Conservation (phyloP, 2,888 invertebrate species). For the Dasysyrphus albostriatus region DNA sequence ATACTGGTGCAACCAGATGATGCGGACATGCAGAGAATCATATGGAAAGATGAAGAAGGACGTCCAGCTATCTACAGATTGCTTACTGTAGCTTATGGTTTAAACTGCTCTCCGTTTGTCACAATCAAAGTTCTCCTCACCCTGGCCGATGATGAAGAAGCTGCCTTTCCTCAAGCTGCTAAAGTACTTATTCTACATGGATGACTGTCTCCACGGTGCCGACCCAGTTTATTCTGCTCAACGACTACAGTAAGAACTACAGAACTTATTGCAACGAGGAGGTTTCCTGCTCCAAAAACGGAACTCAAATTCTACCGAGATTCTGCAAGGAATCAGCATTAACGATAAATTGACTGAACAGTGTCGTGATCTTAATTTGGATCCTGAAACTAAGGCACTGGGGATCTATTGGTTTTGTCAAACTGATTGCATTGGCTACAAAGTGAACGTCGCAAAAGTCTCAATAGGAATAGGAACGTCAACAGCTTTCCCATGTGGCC, state of each 20-base stretch:
- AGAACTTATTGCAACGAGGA: slow-evolving; percentile 40
- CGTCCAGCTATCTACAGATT: slow-evolving; percentile 36
- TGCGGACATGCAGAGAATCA: slow-evolving; percentile 65
- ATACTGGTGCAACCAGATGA: slow-evolving; percentile 57
- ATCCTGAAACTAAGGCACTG: too few relatives aligned
- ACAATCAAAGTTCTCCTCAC: slow-evolving; percentile 60
- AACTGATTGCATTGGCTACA: too few relatives aligned
- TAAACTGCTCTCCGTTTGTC: slow-evolving; percentile 64
- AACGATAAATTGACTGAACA: too few relatives aligned
- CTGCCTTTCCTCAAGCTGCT: slow-evolving; percentile 53
- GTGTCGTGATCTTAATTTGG: too few relatives aligned
- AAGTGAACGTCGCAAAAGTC: too few relatives aligned
- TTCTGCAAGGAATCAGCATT: too few relatives aligned
- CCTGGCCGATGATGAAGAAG: too few relatives aligned
- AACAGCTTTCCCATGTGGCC: too few relatives aligned
- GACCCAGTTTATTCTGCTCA: slow-evolving; percentile 31
- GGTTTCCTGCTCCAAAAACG: slow-evolving; percentile 52
- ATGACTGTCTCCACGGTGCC: slow-evolving; percentile 60
- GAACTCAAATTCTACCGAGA: slow-evolving; percentile 47
- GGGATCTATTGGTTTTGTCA: too few relatives aligned
- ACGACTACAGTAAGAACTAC: slow-evolving; percentile 37
- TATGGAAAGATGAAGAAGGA: slow-evolving; percentile 40
- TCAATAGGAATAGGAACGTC: background rate
- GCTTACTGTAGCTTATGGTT: slow-evolving; percentile 58
- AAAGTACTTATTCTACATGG: slow-evolving; percentile 59